Percentiles rank a stretch among this genome's conserved stretches.
phyloP scores from a whole-genome alignment of 2,113 vertebrate species.

The Upupa epops region DNA sequence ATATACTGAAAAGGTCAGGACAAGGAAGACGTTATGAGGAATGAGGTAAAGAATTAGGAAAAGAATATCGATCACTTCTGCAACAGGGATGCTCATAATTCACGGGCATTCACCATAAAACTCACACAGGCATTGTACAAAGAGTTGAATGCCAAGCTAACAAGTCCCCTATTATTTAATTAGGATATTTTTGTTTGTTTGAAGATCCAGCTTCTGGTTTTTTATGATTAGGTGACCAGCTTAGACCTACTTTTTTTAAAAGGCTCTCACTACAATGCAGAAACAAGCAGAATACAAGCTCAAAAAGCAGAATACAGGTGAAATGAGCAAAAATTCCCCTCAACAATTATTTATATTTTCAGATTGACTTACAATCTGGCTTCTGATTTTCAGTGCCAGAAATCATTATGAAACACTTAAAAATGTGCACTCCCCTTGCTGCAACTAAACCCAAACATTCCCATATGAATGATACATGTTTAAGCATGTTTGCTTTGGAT shows the following conservation, averaged over 20 bases:
- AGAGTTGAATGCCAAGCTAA: slow-evolving; percentile 4
- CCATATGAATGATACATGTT: neutral
- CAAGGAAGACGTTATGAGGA: neutral
- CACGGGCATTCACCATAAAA: slow-evolving; percentile 53
- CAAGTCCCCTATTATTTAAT: slow-evolving; percentile 48
- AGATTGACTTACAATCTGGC: neutral
- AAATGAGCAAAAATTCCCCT: neutral
- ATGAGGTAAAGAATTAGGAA: neutral
- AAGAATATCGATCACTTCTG: slow-evolving; percentile 30
- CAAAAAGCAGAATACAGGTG: neutral
- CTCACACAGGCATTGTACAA: slow-evolving; percentile 10
- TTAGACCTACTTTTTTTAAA: slow-evolving; percentile 4
- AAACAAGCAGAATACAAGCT: neutral
- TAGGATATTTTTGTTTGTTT: slow-evolving; percentile 25
- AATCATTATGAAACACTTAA: neutral
- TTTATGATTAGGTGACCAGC: slow-evolving; percentile 34
- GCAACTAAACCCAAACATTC: neutral
- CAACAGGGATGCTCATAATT: neutral
- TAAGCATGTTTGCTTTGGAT: neutral
- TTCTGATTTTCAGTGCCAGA: neutral
- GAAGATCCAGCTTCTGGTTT: slow-evolving; percentile 22
- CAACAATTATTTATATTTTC: neutral
- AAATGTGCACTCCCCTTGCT: neutral
- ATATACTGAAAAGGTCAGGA: neutral
- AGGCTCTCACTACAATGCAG: neutral